These are phyloP conservation scores for Epinotia demarniana DNA, from an alignment of 2,888 invertebrate genomes.

Conservation along the genomic window DNA sequence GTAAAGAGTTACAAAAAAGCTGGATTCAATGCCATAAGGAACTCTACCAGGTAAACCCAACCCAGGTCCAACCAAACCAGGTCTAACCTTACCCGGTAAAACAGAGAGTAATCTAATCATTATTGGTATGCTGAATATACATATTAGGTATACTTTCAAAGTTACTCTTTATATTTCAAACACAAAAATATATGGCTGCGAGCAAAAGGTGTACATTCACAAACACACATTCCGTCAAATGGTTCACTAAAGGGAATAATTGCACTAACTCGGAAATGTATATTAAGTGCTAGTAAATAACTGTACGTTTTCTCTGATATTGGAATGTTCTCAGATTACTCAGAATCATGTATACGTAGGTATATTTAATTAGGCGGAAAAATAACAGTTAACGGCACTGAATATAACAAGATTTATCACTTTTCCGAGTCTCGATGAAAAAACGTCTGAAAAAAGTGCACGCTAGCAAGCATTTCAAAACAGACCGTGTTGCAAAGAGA, in stretches of 20 bases:
- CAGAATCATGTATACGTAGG: not conserved
- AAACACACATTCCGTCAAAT: not conserved
- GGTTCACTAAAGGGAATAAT: not conserved
- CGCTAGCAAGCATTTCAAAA: conserved; percentile 45
- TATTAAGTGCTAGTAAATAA: not conserved
- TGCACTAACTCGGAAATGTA: not conserved
- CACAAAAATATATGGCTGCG: not conserved
- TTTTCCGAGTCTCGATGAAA: no score
- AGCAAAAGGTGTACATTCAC: no score
- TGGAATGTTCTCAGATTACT: not conserved
- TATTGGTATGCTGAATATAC: no score
- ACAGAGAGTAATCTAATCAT: no score
- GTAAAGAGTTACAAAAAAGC: no score
- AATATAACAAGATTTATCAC: no score
- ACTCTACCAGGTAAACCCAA: no score
- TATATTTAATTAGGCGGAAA: not conserved
- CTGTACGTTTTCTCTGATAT: not conserved
- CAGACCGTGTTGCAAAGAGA: conserved; percentile 64
- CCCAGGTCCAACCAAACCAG: no score
- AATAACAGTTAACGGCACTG: not conserved
- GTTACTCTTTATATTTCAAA: not conserved
- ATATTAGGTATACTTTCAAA: not conserved
- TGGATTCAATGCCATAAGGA: no score
- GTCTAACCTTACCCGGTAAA: no score
- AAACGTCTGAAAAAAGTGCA: conserved; percentile 1